Evolutionary conservation across 2,113 vertebrate species (phyloP).

Genomic region (Cacatua alba): DNA sequence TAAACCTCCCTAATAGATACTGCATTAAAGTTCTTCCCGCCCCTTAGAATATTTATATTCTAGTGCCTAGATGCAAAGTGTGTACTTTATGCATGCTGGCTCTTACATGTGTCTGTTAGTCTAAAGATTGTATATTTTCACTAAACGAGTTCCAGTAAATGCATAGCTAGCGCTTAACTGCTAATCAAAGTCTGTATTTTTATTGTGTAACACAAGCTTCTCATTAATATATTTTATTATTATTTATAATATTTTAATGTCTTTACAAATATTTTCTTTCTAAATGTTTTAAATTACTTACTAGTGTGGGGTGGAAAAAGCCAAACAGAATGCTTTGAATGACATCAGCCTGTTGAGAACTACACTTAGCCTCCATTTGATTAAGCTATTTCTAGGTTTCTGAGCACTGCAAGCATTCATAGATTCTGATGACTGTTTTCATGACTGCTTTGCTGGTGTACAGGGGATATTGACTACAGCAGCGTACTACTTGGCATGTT

Average conservation of each 20-base stretch:
- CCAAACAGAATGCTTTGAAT: neutral
- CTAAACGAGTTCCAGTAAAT: neutral
- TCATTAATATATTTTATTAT: neutral
- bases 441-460: neutral
- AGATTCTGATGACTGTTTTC: constrained; percentile 14
- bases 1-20: neutral
- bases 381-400: neutral
- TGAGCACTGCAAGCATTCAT: neutral
- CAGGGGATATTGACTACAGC: constrained; percentile 93
- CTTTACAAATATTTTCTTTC: neutral
- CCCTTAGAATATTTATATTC: neutral
- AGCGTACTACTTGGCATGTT: constrained; percentile 92
- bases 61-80: neutral
- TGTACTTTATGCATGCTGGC: neutral
- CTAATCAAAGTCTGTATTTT: neutral
- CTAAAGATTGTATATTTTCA: neutral
- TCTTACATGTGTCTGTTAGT: neutral
- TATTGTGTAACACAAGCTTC: neutral
- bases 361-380: neutral
- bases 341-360: neutral
- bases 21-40: neutral
- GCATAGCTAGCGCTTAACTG: neutral
- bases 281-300: neutral
- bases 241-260: neutral
- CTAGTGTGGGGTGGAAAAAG: neutral